phyloP scores from a whole-genome alignment of 2,888 invertebrate genomes.

The Melikaiella ostensackeni region DNA sequence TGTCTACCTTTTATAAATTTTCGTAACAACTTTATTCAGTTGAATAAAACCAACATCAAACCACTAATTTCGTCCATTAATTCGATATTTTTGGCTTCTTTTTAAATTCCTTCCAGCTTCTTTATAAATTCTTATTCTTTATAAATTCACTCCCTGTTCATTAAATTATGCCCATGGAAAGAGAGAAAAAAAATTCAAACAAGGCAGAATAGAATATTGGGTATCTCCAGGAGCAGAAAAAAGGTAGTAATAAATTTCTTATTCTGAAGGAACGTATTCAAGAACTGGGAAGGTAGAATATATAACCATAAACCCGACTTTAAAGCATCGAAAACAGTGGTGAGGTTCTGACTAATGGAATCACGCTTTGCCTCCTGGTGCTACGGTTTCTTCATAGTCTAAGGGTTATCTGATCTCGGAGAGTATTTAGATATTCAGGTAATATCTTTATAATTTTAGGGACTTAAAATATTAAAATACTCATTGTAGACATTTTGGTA shows the following conservation, averaged over 20 bases:
- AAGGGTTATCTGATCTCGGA: slow-evolving; percentile 33
- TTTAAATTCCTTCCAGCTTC: slow-evolving; percentile 25
- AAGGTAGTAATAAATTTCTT: slow-evolving; percentile 36
- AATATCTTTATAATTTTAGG: slow-evolving; percentile 11
- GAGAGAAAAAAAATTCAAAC: neutral
- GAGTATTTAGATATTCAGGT: slow-evolving; percentile 16
- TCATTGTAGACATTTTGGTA: too few species aligned
- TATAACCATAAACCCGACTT: slow-evolving; percentile 59
- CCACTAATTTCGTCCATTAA: slow-evolving; percentile 7
- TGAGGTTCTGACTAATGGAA: slow-evolving; percentile 72
- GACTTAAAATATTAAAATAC: too few species aligned
- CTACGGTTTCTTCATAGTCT: slow-evolving; percentile 57
- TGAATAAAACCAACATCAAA: neutral
- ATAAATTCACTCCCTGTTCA: slow-evolving; percentile 20
- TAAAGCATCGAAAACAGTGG: slow-evolving; percentile 61
- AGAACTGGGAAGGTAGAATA: slow-evolving; percentile 27
- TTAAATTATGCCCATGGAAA: slow-evolving; percentile 15
- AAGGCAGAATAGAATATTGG: slow-evolving; percentile 25
- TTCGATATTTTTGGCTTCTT: slow-evolving; percentile 4
- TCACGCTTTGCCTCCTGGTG: slow-evolving; percentile 69
- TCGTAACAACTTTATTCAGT: slow-evolving; percentile 7
- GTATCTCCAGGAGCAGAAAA: slow-evolving; percentile 39
- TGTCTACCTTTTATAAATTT: neutral
- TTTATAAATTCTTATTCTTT: slow-evolving; percentile 25
- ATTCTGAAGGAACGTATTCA: slow-evolving; percentile 24